Percentiles rank a stretch among this genome's conserved stretches.
These are phyloP conservation scores for Caenorhabditis doughertyi DNA, from an alignment of 2,888 invertebrate species.

Conservation along the genomic window DNA sequence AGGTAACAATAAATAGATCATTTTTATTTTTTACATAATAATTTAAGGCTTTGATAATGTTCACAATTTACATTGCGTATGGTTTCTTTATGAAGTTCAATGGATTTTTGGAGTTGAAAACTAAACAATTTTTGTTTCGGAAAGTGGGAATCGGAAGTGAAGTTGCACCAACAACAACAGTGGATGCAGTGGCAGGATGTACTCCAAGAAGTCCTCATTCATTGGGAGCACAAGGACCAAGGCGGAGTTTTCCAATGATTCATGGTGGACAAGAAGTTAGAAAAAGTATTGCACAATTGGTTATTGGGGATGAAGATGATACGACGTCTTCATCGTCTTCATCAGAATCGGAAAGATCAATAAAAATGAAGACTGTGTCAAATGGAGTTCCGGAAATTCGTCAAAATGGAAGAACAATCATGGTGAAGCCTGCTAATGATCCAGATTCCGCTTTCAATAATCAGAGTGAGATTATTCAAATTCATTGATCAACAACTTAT, in stretches of 20 bases:
- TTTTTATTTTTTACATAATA: conserved; percentile 24
- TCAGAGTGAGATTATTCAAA: conserved; percentile 32
- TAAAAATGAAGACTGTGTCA: neutral
- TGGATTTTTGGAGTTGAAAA: conserved; percentile 71
- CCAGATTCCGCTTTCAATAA: conserved; percentile 42
- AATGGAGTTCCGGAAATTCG: conserved; percentile 47
- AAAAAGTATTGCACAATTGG: conserved; percentile 70
- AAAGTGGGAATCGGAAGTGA: conserved; percentile 60
- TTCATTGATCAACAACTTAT: neutral
- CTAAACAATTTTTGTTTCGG: conserved; percentile 65
- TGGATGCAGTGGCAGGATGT: conserved; percentile 31
- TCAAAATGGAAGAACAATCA: conserved; percentile 56
- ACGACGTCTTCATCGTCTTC: conserved; percentile 36
- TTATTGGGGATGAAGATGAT: conserved; percentile 65
- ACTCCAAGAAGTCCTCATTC: conserved; percentile 44
- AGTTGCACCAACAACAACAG: conserved; percentile 17
- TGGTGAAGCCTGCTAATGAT: conserved; percentile 62
- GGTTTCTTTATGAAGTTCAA: conserved; percentile 82
- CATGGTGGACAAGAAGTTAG: conserved; percentile 70
- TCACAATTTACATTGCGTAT: conserved; percentile 79
- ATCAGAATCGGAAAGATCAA: conserved; percentile 29
- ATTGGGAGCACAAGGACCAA: conserved; percentile 58
- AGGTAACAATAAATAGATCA: conserved; percentile 48
- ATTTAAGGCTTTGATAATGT: conserved; percentile 75
- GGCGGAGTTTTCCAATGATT: conserved; percentile 66